Conservation (phyloP, 2,797 vertebrate species). For the Enteromius paludinosus region DNA sequence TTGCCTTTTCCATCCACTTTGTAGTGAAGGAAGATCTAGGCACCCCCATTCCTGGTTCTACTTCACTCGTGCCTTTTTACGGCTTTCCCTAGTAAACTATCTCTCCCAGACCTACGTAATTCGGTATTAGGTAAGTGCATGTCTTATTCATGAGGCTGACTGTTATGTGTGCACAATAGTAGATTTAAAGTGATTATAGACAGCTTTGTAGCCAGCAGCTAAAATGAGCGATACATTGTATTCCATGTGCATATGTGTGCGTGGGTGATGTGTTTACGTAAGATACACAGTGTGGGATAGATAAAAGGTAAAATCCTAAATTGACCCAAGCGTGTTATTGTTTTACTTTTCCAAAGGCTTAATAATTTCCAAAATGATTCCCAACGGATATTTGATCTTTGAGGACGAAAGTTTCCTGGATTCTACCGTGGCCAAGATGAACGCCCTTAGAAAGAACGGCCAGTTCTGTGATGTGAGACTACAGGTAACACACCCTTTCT, state of each 20-base stretch:
- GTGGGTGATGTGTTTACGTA: conserved; percentile 15
- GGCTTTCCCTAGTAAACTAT: conserved; percentile 63
- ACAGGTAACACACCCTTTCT: conserved; percentile 83
- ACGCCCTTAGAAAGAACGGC: conserved; percentile 96
- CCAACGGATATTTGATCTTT: conserved; percentile 97
- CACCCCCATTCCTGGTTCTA: conserved; percentile 69
- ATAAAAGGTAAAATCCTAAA: conserved; percentile 1
- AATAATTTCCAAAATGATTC: conserved; percentile 87
- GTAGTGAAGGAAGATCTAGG: conserved; percentile 71
- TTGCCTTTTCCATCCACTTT: conserved; percentile 68
- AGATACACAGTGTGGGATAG: background rate
- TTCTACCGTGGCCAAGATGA: conserved; percentile 98
- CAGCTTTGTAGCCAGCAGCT: conserved; percentile 6
- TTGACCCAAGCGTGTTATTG: background rate
- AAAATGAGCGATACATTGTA: conserved; percentile 32
- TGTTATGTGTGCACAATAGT: conserved; percentile 62
- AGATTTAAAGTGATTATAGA: conserved; percentile 59
- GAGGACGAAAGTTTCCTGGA: conserved; percentile 98
- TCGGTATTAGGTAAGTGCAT: conserved; percentile 77
- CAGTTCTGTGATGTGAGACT: conserved; percentile 98
- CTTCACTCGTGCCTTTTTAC: conserved; percentile 69
- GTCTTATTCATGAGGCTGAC: conserved; percentile 65
- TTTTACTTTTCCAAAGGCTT: conserved; percentile 54
- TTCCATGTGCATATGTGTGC: background rate
- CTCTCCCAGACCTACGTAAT: conserved; percentile 69